These are phyloP conservation scores for Edolisoma coerulescens DNA, from an alignment of 2,113 vertebrate species.

Conservation along the genomic window DNA sequence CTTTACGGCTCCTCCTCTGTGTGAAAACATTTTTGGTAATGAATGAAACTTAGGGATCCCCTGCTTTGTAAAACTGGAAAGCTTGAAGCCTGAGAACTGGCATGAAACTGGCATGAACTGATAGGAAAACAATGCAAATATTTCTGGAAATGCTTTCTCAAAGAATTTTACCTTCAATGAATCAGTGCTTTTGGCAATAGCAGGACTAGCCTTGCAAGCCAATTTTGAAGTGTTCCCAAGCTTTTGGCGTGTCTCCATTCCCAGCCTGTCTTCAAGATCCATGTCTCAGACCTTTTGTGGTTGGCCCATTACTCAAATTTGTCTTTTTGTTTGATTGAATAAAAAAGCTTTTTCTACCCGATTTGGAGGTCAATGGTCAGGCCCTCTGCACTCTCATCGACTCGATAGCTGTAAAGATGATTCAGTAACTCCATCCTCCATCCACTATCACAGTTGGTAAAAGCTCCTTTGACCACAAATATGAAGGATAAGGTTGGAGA, in stretches of 20 bases:
- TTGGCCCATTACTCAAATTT: background rate
- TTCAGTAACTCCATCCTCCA: background rate
- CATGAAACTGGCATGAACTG: background rate
- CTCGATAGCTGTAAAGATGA: background rate
- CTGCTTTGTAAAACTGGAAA: background rate
- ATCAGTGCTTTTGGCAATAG: background rate
- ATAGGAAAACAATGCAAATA: constrained; percentile 29
- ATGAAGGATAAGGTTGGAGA: background rate
- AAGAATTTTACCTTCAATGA: background rate
- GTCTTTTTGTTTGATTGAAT: background rate
- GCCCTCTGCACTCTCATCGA: background rate
- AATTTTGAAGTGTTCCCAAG: background rate
- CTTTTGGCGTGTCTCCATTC: background rate
- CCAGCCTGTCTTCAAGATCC: background rate
- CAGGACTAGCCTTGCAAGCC: background rate
- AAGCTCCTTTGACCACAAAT: background rate
- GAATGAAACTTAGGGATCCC: background rate
- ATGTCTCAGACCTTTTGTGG: background rate
- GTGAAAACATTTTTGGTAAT: background rate
- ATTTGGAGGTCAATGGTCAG: background rate
- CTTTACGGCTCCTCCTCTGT: background rate
- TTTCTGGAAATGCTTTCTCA: constrained; percentile 4
- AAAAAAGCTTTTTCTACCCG: background rate
- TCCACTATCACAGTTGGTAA: background rate
- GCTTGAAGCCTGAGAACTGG: constrained; percentile 10